Base-by-base conservation (phyloP, 2,888 invertebrate species). In the Hirtodrosophila histrioides region DNA sequence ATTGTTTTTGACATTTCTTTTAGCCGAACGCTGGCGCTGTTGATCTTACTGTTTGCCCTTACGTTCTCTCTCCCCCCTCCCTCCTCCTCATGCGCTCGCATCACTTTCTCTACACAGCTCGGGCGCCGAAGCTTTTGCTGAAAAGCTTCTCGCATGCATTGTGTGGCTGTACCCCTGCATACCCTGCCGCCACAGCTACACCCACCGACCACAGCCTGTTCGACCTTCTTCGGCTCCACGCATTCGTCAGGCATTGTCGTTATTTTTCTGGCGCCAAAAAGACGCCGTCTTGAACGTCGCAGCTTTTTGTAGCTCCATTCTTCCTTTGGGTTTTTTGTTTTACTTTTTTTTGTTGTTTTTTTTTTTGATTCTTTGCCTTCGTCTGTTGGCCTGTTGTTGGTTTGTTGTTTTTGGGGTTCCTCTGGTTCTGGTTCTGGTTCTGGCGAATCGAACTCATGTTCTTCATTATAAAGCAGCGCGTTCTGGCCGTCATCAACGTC, bases 1-100 rank as follows among this genome's bases (percentile, higher is more conserved):
- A 91, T 90, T 89, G 89, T 89, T 91, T 91, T 90, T 91, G 91
- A 91, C 91, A 91, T 91, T 90, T 89, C 88, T 88, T 86, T 81
- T 85, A 78, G 78, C 61, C 51, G 62, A 66, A 50, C 49, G 63
- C 57, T 66, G 31, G 4, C 7, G 31, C 7, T 31, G 31, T 31
- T 31, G 7, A 7, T 31, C 31, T 31, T 27, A 6, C 27, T 27
- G 6, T 27, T 31, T 31, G 8, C 9, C 31, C 6, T 31, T 31
- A 6, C 31, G 17, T 17, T 17, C 17, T 1, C 17, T 17, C 17
- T 2, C 17, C n/a, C n/a, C n/a, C n/a, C 17, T 1, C 17, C 2
- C 17, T 2, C 17, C n/a, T n/a, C n/a, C 17, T 1, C 17, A 17
- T 17, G 17, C 17, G 17, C 31, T 31, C 31, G 31, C 27, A 8